Evolutionary conservation across 2,888 invertebrate genomes (phyloP).

Genomic region (Tolmerus cingulatus): DNA sequence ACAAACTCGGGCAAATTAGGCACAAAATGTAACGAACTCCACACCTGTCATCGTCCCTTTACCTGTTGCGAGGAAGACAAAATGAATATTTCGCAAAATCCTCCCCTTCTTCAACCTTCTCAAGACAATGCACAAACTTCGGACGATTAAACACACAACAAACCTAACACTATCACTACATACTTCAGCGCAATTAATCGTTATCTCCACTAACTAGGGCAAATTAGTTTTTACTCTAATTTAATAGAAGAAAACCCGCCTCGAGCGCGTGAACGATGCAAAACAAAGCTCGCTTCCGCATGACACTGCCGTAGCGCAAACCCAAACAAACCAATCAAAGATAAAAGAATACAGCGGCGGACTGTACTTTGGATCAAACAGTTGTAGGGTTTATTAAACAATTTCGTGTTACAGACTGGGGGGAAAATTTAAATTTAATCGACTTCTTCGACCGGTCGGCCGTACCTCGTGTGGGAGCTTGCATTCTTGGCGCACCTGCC

Average conservation of each 20-base stretch:
- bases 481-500: conserved; percentile 64
- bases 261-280: neutral
- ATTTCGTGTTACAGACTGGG: neutral
- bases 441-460: conserved; percentile 56
- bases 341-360: neutral
- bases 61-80: neutral
- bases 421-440: conserved; percentile 49
- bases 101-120: too few species aligned
- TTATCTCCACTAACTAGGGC: neutral
- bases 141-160: neutral
- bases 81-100: neutral
- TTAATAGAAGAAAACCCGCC: neutral
- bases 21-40: neutral
- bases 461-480: conserved; percentile 64
- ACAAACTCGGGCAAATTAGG: neutral
- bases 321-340: neutral
- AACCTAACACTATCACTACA: neutral
- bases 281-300: neutral
- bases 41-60: neutral
- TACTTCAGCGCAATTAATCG: neutral
- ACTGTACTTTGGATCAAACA: neutral
- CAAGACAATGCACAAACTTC: neutral
- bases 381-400: neutral
- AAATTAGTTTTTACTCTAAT: neutral
- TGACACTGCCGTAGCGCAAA: neutral